A percentile compares a stretch with the other conserved stretches of the same genome.
phyloP scores from a whole-genome alignment of 2,797 vertebrate genomes.

The Iguana delicatissima region DNA sequence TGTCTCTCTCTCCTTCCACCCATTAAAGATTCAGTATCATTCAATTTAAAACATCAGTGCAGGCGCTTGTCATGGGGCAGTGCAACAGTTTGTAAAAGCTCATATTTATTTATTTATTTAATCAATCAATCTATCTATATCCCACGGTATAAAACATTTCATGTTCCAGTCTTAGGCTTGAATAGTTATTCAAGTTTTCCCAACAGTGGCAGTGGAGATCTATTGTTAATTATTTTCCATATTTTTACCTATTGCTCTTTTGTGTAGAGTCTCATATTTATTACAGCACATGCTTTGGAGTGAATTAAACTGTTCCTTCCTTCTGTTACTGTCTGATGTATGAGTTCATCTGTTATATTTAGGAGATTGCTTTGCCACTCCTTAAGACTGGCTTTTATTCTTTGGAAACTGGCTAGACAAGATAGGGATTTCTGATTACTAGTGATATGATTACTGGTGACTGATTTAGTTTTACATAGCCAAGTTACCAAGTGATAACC shows the following conservation, averaged over 20 bases:
- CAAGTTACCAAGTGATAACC: not conserved
- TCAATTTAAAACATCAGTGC: not conserved
- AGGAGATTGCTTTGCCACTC: not conserved
- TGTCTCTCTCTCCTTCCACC: not conserved
- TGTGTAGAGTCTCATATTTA: not conserved
- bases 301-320: not conserved
- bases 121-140: too few relatives aligned
- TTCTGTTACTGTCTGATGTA: not conserved
- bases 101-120: too few relatives aligned
- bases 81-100: not conserved
- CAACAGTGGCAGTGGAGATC: not conserved
- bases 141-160: not conserved
- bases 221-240: not conserved
- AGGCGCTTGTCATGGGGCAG: not conserved
- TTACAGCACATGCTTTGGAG: not conserved
- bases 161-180: not conserved
- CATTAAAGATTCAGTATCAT: not conserved
- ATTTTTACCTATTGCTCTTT: not conserved
- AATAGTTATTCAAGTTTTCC: not conserved
- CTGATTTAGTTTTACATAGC: not conserved
- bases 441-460: not conserved
- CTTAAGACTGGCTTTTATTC: not conserved
- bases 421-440: not conserved
- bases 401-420: not conserved
- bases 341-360: conserved; percentile 1